A percentile compares a stretch with the other conserved stretches of the same genome.
These are phyloP conservation scores for Morus bassanus DNA, from an alignment of 2,797 vertebrate species.

Conservation along the genomic window DNA sequence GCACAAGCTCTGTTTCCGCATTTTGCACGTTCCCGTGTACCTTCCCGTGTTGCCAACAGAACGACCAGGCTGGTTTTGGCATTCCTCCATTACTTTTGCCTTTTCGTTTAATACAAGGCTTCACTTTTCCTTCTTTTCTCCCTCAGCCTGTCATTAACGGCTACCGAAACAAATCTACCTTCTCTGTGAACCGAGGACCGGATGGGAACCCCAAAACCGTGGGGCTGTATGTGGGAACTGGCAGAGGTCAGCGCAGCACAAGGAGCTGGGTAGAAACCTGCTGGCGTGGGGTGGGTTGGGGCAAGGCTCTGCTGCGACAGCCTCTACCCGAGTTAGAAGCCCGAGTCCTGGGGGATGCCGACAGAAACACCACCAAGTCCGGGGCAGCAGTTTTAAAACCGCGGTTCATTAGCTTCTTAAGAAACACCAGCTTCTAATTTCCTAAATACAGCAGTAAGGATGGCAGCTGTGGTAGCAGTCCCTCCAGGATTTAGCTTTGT, in stretches of 20 bases:
- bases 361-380: not conserved
- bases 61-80: not conserved
- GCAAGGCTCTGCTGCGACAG: not conserved
- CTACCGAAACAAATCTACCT: constrained; percentile 89
- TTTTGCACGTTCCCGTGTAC: not conserved
- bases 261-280: not conserved
- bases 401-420: not conserved
- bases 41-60: not conserved
- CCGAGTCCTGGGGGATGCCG: not conserved
- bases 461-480: not conserved
- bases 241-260: constrained; percentile 55
- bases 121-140: not conserved
- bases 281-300: not conserved
- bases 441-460: not conserved
- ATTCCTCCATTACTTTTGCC: not conserved
- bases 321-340: not conserved
- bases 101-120: not conserved
- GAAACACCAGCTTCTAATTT: not conserved
- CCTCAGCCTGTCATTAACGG: constrained; percentile 72
- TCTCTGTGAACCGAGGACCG: constrained; percentile 84
- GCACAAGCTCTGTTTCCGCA: fast-evolving
- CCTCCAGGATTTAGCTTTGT: not conserved
- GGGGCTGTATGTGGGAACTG: constrained; percentile 81
- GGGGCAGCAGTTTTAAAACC: not conserved
- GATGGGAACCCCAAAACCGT: constrained; percentile 88